Evolutionary conservation across 2,797 vertebrate genomes (phyloP).

Genomic region (Catamblyrhynchus diadema): DNA sequence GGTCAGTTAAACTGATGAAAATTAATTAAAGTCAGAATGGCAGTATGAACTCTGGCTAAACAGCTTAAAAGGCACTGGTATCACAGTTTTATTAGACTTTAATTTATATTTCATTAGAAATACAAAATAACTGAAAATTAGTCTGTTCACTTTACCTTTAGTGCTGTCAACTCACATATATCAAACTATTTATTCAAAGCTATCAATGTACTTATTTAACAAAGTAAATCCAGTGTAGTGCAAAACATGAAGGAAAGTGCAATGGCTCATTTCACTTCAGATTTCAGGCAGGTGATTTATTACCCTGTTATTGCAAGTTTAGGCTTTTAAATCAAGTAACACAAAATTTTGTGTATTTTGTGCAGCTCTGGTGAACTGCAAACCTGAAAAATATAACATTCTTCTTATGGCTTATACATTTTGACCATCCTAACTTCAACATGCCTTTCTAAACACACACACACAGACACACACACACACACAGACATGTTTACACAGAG

Average conservation of each 20-base stretch:
- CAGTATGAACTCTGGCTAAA: not conserved
- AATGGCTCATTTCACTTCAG: not conserved
- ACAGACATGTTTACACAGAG: fast-evolving
- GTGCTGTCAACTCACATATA: not conserved
- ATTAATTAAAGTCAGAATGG: not conserved
- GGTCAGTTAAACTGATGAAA: not conserved
- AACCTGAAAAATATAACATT: not conserved
- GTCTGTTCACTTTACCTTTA: not conserved
- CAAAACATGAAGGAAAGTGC: not conserved
- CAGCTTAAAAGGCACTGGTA: not conserved
- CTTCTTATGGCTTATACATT: not conserved
- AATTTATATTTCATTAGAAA: not conserved
- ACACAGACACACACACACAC: fast-evolving
- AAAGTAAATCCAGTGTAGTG: not conserved
- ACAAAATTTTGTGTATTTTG: not conserved
- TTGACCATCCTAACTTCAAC: not conserved
- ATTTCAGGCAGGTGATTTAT: not conserved
- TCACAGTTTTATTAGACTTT: not conserved
- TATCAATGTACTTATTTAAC: not conserved
- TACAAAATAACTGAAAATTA: not conserved
- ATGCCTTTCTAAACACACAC: not conserved
- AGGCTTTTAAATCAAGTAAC: not conserved
- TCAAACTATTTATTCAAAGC: not conserved
- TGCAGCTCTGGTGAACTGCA: not conserved
- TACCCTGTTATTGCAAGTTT: not conserved